Conservation (phyloP, 2,888 invertebrate genomes). For the Diachrysia chrysitis region DNA sequence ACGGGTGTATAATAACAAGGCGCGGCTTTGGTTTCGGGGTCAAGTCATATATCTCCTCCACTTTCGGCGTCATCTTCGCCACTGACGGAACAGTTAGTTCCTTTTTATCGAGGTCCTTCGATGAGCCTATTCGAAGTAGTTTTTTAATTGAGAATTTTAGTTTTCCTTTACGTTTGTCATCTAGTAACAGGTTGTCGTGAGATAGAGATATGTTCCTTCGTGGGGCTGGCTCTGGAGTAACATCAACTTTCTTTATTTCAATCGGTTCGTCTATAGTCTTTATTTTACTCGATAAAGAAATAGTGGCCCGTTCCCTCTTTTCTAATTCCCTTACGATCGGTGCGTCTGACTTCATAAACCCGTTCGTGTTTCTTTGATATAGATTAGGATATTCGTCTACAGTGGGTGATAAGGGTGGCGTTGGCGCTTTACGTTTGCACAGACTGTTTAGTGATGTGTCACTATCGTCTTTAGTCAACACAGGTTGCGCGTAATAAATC, state of each 20-base stretch:
- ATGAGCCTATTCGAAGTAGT: conserved; percentile 93
- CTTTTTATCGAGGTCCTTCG: conserved; percentile 91
- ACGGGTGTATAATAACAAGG: conserved; percentile 96
- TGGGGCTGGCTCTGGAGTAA: conserved; percentile 91
- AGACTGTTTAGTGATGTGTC: conserved; percentile 87
- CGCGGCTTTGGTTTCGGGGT: conserved; percentile 92
- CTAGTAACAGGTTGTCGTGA: conserved; percentile 91
- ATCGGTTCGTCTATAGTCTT: conserved; percentile 73
- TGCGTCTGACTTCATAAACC: conserved; percentile 90
- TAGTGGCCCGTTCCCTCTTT: conserved; percentile 91
- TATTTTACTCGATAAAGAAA: conserved; percentile 70
- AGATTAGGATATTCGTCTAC: conserved; percentile 87
- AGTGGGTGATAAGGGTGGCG: conserved; percentile 90
- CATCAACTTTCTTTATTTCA: conserved; percentile 74
- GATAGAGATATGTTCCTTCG: conserved; percentile 92
- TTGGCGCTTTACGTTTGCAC: conserved; percentile 93
- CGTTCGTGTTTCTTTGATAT: conserved; percentile 90
- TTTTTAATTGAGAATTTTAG: conserved; percentile 95
- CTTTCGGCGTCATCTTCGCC: conserved; percentile 85
- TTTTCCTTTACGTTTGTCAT: conserved; percentile 91
- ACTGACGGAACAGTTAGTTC: conserved; percentile 80
- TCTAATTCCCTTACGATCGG: conserved; percentile 93
- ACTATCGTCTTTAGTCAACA: conserved; percentile 89
- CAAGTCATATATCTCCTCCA: conserved; percentile 88
- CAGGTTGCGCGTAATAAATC: conserved; percentile 84